These are phyloP conservation scores for Lasioglossum malachurum DNA, from an alignment of 2,888 invertebrate species.

Conservation along the genomic window DNA sequence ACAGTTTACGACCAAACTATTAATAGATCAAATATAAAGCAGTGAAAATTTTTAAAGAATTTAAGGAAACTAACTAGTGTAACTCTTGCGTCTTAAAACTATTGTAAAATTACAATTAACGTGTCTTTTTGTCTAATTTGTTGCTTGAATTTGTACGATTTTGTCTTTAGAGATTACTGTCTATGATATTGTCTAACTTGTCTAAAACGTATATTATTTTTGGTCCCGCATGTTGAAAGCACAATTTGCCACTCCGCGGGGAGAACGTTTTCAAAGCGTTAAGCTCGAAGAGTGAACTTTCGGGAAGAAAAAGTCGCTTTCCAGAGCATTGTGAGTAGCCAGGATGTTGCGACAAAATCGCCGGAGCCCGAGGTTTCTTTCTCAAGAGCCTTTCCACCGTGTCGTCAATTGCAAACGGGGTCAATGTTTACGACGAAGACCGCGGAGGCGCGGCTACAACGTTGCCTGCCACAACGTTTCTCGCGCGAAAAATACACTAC, in stretches of 20 bases:
- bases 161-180: too few species aligned
- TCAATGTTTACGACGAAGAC: conserved; percentile 54
- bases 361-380: conserved; percentile 52
- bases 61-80: too few species aligned
- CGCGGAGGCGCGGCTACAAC: conserved; percentile 22
- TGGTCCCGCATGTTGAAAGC: not conserved
- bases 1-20: too few species aligned
- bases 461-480: not conserved
- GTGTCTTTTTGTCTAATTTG: not conserved
- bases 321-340: conserved; percentile 36
- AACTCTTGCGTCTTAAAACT: too few species aligned
- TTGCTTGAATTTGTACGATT: not conserved
- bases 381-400: conserved; percentile 56
- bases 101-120: too few species aligned
- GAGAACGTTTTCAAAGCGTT: not conserved
- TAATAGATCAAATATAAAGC: too few species aligned
- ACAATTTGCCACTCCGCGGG: not conserved
- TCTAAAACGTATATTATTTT: not conserved
- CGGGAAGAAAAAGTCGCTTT: not conserved
- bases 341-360: conserved; percentile 63
- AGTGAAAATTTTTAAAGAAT: too few species aligned
- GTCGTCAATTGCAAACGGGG: conserved; percentile 57
- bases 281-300: not conserved
- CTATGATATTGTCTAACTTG: not conserved
- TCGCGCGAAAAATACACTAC: not conserved